Base-by-base conservation (phyloP, 2,797 vertebrate genomes). In the Pogonophryne albipinna region DNA sequence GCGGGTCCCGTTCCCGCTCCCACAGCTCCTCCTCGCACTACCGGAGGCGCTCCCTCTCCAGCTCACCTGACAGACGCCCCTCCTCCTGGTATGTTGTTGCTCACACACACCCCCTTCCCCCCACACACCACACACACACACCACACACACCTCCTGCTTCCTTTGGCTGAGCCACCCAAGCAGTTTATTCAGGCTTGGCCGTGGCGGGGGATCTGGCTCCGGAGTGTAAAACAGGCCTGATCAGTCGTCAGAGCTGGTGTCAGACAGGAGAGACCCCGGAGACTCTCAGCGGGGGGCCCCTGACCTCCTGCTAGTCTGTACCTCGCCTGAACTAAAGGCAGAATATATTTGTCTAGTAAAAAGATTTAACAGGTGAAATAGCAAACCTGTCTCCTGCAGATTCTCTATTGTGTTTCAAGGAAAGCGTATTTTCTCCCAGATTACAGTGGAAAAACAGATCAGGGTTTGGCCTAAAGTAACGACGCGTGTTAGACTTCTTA, bases 31-130 rank as follows among this genome's bases (percentile, higher is more conserved):
- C 95, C 88, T 97, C 97, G 49, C 96, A 82, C 93, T 93, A 96
- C 88, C 96, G 96, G 93, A 96, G 96, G 93, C 97, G 95, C 93
- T 98, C 97, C 76, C 96, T 97, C 89, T 99, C 98, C 93, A 97
- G 96, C 92, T 99, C 98, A 42, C 97, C 98, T 64, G 96, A 96
- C 93, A 97, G 96, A 94, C 94, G 93, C 91, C 97, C 96, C 47
- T 96, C 96, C 83, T 97, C 97, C 85, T 97, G 97, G 97, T 98
- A 96, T 83, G 87, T 77, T 53, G 3, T 45, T 42, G 13, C 51
- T 46, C 31, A 16, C 53, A 10, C 44, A 27, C 27, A 27, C 4
- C 27, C 27, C 27, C 27, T 27, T 27, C 4, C 17, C 63, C 64
- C 52, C 6, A 10, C 51, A 41, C 23, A 20, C 79, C 6, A 8